Evolutionary conservation across 1,140 invertebrate species (phyloP), one percentile per base, ranked within the genome.

Genomic region (Thaumatotibia leucotreta): DNA sequence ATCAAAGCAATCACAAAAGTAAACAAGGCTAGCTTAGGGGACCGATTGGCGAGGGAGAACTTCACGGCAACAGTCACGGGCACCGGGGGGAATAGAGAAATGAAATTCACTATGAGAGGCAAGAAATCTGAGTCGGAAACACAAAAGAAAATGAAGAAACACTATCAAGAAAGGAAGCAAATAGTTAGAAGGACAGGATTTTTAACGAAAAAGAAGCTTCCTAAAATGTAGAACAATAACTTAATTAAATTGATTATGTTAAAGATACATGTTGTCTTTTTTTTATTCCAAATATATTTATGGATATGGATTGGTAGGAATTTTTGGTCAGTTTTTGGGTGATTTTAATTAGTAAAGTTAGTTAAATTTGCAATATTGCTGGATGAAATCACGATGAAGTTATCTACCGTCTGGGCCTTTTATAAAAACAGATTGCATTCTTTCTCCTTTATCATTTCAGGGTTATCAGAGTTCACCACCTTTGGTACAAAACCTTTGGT

Each of bases 131-230:
- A 83, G 24, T 90, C 93, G 17, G 93, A 93, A 74, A 92, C 91
- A 71, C 82, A 91, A 23, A 92, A 93, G 71, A 92, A 89, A 64
- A 88, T 92, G 72, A 93, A 93, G 72, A 93, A 93, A 78, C 95
- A 96, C 80, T 93, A 94, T 71, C 92, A 94, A 76, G 96, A 97
- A 76, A 92, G 96, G 11, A 95, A 93, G 75, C 92, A 94, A 79
- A 80, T 96, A 22, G 91, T 96, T 14, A 88, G 97, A 80, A 94
- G 95, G 67, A 95, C 95, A 17, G 89, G 89, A 65, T 88, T 77
- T 79, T 75, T 89, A 64, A 73, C 68, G 33, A 91, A 87, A 73
- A 88, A 82, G 64, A 90, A 77, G 67, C 54, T 80, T 9, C 75
- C 73, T 17, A 85, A 77, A 77, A 81, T 71, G 71, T 79, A 63